Evolutionary conservation across 2,113 vertebrate species (phyloP), one percentile per base, ranked within the genome.

Genomic region (Pitta sordida): DNA sequence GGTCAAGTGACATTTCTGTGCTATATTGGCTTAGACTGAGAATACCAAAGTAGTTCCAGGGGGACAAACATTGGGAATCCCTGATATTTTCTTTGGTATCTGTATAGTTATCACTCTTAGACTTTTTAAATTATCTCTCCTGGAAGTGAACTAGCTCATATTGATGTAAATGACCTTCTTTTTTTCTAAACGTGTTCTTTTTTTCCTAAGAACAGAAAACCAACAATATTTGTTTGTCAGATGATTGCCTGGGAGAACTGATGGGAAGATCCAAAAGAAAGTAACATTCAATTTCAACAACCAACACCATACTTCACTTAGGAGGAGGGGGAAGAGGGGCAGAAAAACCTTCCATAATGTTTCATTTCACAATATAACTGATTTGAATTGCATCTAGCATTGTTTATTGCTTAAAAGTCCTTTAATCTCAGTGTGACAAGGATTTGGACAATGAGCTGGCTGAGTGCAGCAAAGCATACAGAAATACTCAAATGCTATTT

Each of bases 1-100:
- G 4, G 4, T 46, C 53, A 30, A 13, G 18, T 46, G 43, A 76
- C 34, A 56, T 3, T 46, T 65, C 24, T 30, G 10, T 15, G 11
- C 36, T 23, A 4, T 22, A 23, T 34, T 32, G 27, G 36, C 39
- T 39, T 55, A 34, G 8, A 20, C 21, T 43, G n/a, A 79, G 26
- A 64, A 52, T 15, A 41, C 7, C 10, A n/a, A 68, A 76, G 21
- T 19, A 60, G 9, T 3, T 20, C 11, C 9, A 41, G 19, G 30
- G 15, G 11, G 5, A 8, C 10, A 71, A 44, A 43, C 2, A 2
- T 2, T 36, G 27, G 7, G 1, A 64, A 27, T 29, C 1, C 0
- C 2, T 3, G 4, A 1, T 2, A 11, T 76, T 76, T 64, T 26
- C 23, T 64, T 84, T 24, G 4, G 2, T 44, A 13, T 14, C 23